Percentiles rank a stretch among this genome's conserved stretches.
phyloP scores from a whole-genome alignment of 2,888 invertebrate species.

The Allolobophora icterica region DNA sequence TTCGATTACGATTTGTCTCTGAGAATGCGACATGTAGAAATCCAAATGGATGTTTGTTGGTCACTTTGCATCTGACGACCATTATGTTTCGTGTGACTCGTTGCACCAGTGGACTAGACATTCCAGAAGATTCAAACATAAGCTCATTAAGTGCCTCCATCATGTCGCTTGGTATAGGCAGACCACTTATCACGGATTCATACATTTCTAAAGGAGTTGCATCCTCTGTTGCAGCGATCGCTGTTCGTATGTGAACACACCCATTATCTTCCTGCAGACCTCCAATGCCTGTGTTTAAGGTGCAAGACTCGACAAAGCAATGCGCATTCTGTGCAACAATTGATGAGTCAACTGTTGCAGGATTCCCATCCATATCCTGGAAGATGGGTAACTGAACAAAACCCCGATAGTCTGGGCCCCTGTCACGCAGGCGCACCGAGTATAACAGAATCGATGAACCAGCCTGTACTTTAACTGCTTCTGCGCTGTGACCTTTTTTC shows the following conservation, averaged over 20 bases:
- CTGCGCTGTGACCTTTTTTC: conserved; percentile 68
- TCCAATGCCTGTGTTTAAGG: background rate
- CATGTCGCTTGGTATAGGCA: conserved; percentile 67
- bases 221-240: conserved; percentile 61
- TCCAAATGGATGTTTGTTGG: conserved; percentile 74
- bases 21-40: conserved; percentile 75
- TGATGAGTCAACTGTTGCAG: conserved; percentile 14
- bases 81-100: conserved; percentile 75
- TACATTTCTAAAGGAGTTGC: conserved; percentile 73
- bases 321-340: conserved; percentile 6
- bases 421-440: conserved; percentile 75
- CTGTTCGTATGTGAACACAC: conserved; percentile 22
- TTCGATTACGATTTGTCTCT: conserved; percentile 57
- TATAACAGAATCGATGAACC: conserved; percentile 70
- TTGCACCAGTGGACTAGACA: conserved; percentile 74
- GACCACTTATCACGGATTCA: conserved; percentile 71
- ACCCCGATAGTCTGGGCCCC: conserved; percentile 76
- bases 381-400: conserved; percentile 73
- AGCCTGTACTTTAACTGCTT: conserved; percentile 66
- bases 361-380: conserved; percentile 61
- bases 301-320: conserved; percentile 22
- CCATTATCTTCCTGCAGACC: background rate
- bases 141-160: conserved; percentile 72
- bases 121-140: conserved; percentile 67
- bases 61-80: conserved; percentile 76